Conservation (phyloP, 1,140 invertebrate species). For the Globodera ellingtonae region DNA sequence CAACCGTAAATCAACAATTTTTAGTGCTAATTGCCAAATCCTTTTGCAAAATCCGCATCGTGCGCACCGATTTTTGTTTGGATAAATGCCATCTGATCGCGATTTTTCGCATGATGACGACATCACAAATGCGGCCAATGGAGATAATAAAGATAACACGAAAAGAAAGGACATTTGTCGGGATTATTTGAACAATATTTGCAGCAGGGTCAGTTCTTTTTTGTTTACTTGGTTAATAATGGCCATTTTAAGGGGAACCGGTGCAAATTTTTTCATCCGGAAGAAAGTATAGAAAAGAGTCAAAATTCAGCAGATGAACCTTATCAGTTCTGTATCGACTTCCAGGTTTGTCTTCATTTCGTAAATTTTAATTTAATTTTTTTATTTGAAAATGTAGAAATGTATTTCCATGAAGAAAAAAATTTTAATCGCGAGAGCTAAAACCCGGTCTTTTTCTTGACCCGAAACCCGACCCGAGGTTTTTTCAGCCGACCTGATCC, state of each 20-base stretch:
- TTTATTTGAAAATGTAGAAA: no score
- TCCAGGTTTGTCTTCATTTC: constrained; percentile 44
- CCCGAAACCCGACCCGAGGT: no score
- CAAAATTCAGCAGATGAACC: constrained; percentile 58
- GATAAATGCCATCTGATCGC: no score
- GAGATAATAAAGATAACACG: neutral
- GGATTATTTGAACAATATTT: constrained; percentile 73
- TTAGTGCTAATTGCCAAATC: no score
- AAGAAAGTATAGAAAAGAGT: constrained; percentile 62
- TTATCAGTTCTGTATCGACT: constrained; percentile 62
- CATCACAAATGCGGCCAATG: neutral
- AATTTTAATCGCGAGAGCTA: no score
- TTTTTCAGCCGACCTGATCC: no score
- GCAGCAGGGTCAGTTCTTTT: constrained; percentile 67
- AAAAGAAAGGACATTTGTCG: constrained; percentile 67
- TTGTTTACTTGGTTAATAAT: neutral
- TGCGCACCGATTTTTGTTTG: no score
- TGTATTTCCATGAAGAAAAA: no score
- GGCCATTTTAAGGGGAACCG: constrained; percentile 71
- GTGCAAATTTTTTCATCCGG: constrained; percentile 77
- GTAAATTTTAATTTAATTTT: no score
- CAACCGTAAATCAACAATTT: no score
- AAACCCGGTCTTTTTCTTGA: no score
- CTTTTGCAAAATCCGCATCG: no score
- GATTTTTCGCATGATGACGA: neutral